Conservation (phyloP, 2,888 invertebrate genomes). For the Sepioteuthis lessoniana region DNA sequence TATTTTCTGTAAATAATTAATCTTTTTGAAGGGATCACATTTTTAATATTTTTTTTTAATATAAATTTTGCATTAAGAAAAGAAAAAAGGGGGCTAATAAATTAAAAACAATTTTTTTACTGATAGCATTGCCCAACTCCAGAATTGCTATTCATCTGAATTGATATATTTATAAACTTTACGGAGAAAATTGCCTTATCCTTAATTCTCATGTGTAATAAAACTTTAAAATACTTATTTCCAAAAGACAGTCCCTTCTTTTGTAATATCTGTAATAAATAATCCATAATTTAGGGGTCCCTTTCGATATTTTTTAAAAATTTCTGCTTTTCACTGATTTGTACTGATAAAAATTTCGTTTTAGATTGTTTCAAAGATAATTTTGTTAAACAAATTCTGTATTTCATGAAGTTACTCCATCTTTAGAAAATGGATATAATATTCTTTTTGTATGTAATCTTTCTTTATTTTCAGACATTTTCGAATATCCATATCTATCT, state of each 20-base stretch:
- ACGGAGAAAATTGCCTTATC: not conserved
- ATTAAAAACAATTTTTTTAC: not conserved
- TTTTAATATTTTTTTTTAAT: not conserved
- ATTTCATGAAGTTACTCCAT: no score
- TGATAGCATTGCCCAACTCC: not conserved
- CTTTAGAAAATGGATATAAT: no score
- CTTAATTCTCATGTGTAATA: not conserved
- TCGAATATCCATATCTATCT: no score
- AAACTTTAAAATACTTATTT: not conserved
- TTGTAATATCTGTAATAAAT: constrained; percentile 15
- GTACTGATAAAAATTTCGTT: not conserved
- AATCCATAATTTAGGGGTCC: not conserved
- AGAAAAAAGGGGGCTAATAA: not conserved
- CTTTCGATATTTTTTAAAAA: not conserved
- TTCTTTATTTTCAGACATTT: no score
- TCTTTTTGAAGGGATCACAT: not conserved
- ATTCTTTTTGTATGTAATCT: no score
- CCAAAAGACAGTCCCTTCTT: not conserved
- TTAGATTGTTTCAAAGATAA: no score
- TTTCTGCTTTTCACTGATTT: not conserved
- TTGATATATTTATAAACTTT: no score
- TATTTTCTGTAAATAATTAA: constrained; percentile 33
- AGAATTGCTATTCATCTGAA: not conserved
- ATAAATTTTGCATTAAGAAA: not conserved
- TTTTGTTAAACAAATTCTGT: no score